phyloP scores from a whole-genome alignment of 2,113 vertebrate species.

The Dromaius novaehollandiae region DNA sequence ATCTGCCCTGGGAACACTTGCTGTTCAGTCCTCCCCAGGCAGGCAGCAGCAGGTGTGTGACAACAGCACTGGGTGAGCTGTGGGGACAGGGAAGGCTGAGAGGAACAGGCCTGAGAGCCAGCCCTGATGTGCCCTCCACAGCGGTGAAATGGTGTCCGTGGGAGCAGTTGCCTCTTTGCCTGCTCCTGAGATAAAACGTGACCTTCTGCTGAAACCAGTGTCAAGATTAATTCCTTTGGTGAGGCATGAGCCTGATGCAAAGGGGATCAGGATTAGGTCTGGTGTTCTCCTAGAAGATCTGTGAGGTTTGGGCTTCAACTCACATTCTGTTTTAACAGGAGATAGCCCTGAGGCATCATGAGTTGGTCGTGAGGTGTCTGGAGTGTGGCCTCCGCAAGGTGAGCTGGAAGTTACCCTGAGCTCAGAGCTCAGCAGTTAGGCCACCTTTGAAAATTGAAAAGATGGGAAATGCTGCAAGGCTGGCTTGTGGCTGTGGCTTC shows the following conservation, averaged over 20 bases:
- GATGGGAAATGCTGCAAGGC: not conserved
- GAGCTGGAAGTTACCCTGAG: too few relatives aligned
- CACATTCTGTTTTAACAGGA: too few relatives aligned
- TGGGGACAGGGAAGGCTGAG: not conserved
- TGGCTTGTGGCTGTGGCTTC: not conserved
- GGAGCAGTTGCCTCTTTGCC: not conserved
- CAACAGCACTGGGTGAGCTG: not conserved
- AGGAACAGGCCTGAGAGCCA: too few relatives aligned
- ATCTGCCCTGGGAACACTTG: too few relatives aligned
- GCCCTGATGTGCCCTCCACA: not conserved
- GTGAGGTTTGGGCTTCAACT: too few relatives aligned
- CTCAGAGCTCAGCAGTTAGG: not conserved
- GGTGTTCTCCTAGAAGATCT: too few relatives aligned
- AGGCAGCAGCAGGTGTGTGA: not conserved
- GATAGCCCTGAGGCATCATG: not conserved
- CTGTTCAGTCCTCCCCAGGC: too few relatives aligned
- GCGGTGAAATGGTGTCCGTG: fast-evolving
- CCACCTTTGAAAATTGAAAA: not conserved
- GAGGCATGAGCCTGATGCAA: too few relatives aligned
- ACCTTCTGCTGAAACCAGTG: too few relatives aligned
- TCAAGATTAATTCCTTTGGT: too few relatives aligned
- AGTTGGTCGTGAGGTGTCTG: too few relatives aligned
- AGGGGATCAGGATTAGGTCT: not conserved
- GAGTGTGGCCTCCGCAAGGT: too few relatives aligned
- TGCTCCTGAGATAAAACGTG: not conserved